Base-by-base conservation (phyloP, 1,140 invertebrate species). In the Nasonia giraulti region DNA sequence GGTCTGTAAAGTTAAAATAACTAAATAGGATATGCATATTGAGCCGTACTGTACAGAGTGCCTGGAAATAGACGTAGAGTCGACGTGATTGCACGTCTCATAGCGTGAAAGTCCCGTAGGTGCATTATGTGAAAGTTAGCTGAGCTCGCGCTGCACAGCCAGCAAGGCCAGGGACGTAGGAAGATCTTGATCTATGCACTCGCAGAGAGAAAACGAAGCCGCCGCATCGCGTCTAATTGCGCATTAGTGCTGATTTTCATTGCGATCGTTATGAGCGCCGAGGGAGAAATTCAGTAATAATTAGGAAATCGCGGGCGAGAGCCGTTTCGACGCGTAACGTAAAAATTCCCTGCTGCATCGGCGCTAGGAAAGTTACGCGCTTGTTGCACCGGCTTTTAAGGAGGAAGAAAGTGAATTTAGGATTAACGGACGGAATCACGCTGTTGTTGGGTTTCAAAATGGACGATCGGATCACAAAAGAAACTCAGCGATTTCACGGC, bases 101-200 rank as follows among this genome's bases (percentile, higher is more conserved):
- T 55, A 55, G 50, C 77, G 83, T 80, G 83, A 85, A 85, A 80
- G 83, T 85, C 10, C 37, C 73, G 37, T 76, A n/a, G 78, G 83
- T 85, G 83, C 83, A 85, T 68, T 75, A 80, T 68, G 83, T 85
- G 83, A 85, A 85, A 85, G 83, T 85, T 80, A 27, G n/a, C 40
- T 47, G 66, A 0, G 14, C 68, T 69, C 68, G 68, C 3, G 10
- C 68, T 10, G n/a, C 50, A 55, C 17, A 55, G 31, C 74, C 10
- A 31, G 62, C 82, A 86, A 86, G 86, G 86, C 86, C 83, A 86
- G 82, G 86, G 86, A 84, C 86, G 83, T 77, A 62, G 37, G 83
- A 74, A 80, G 66, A 82, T 77, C 74, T 47, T 71, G 85, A 86
- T 86, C 44, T 74, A 71, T 68, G 62, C 12, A 17, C 75, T 74